Evolutionary conservation across 2,888 invertebrate genomes (phyloP).

Genomic region (Drosophila demipolita): DNA sequence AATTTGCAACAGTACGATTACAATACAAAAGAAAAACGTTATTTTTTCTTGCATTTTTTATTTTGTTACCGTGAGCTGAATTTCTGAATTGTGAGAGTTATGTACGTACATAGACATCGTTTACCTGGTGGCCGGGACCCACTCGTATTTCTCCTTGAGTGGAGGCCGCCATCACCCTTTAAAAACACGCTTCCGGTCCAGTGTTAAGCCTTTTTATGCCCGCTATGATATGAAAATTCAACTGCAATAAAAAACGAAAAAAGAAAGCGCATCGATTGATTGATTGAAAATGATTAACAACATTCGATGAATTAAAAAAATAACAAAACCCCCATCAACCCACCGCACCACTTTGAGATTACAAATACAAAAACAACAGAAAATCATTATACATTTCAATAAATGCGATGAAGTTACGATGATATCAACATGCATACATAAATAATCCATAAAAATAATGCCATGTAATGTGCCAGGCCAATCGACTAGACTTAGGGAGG

Average conservation of each 20-base stretch:
- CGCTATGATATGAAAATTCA: conserved; percentile 83
- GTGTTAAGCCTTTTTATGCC: conserved; percentile 85
- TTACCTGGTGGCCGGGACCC: conserved; percentile 92
- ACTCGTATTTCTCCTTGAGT: conserved; percentile 92
- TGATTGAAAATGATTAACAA: conserved; percentile 29
- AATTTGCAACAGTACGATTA: conserved; percentile 65
- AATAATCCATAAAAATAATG: conserved; percentile 75
- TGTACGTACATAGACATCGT: conserved; percentile 89
- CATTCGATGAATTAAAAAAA: conserved; percentile 4
- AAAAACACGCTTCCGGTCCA: conserved; percentile 85
- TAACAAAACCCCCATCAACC: not conserved
- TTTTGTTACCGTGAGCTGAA: conserved; percentile 86
- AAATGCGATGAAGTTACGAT: conserved; percentile 59
- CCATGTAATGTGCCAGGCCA: conserved; percentile 61
- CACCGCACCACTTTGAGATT: not conserved
- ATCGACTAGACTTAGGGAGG: conserved; percentile 51
- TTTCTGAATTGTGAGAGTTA: conserved; percentile 85
- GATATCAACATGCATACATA: conserved; percentile 69
- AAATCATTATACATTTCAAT: conserved; percentile 53
- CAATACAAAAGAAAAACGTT: conserved; percentile 61
- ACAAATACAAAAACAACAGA: not conserved
- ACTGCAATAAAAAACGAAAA: conserved; percentile 72
- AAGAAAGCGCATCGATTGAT: conserved; percentile 19
- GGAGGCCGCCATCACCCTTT: conserved; percentile 87
- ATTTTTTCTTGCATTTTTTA: conserved; percentile 49